Conservation (phyloP, 2,888 invertebrate genomes). For the Alsophila aescularia region DNA sequence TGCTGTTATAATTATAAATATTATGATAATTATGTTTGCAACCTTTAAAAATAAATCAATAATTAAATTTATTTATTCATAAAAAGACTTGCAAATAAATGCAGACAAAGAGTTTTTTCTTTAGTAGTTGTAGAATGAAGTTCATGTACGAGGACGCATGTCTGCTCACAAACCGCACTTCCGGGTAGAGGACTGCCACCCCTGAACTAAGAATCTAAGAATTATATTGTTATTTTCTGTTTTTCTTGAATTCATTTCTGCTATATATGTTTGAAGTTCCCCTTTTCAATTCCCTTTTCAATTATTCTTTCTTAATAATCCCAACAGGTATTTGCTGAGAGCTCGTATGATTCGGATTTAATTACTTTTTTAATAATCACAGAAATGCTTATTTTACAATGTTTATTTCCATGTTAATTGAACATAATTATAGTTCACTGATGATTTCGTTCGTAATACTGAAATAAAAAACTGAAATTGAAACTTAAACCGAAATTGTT, state of each 20-base stretch:
- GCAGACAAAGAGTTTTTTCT: too few relatives aligned
- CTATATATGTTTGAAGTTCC: not conserved
- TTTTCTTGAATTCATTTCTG: not conserved
- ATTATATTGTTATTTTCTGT: too few relatives aligned
- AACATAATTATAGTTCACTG: not conserved
- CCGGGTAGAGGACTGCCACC: too few relatives aligned
- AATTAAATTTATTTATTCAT: too few relatives aligned
- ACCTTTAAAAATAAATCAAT: too few relatives aligned
- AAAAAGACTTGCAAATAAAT: too few relatives aligned
- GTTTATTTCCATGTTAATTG: conserved; percentile 10
- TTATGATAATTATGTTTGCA: too few relatives aligned
- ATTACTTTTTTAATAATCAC: conserved; percentile 14
- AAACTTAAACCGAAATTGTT: not conserved
- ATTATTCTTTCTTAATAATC: not conserved
- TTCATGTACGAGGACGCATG: too few relatives aligned
- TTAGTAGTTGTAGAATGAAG: too few relatives aligned
- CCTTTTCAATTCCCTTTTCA: not conserved
- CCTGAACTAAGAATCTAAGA: too few relatives aligned
- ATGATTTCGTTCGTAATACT: not conserved
- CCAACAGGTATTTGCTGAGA: conserved; percentile 4
- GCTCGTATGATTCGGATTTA: not conserved
- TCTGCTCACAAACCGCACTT: too few relatives aligned
- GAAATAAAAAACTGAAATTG: not conserved
- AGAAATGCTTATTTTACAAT: conserved; percentile 24
- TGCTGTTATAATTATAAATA: too few relatives aligned